Conservation (phyloP, 2,113 vertebrate genomes). For the Cacatua alba region DNA sequence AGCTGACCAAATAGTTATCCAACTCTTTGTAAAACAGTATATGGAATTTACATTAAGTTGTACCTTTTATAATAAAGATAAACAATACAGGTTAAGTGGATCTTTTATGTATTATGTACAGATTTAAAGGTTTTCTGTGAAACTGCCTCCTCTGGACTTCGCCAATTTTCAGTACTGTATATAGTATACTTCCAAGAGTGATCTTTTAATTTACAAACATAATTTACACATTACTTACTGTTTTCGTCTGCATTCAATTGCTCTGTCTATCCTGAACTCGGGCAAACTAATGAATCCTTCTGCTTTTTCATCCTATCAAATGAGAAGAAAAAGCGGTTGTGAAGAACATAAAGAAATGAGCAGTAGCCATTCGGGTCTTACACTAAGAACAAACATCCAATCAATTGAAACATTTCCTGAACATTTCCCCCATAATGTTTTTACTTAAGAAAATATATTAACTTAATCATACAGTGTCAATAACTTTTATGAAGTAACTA, state of each 20-base stretch:
- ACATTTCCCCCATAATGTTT: not conserved
- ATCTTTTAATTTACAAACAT: not conserved
- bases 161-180: not conserved
- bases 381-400: not conserved
- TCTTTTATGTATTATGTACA: not conserved
- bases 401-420: not conserved
- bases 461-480: not conserved
- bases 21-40: not conserved
- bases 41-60: not conserved
- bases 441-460: not conserved
- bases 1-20: not conserved
- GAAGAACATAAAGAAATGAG: not conserved
- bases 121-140: not conserved
- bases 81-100: not conserved
- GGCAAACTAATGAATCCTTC: constrained; percentile 91
- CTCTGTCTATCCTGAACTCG: constrained; percentile 91
- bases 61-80: not conserved
- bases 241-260: constrained; percentile 89
- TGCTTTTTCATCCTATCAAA: constrained; percentile 87
- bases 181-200: not conserved
- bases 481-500: not conserved
- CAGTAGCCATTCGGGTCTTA: not conserved
- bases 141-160: not conserved
- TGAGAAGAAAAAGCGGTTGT: not conserved
- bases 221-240: constrained; percentile 80